Evolutionary conservation across 2,888 invertebrate genomes (phyloP).

Genomic region (Brachypterus glaber): DNA sequence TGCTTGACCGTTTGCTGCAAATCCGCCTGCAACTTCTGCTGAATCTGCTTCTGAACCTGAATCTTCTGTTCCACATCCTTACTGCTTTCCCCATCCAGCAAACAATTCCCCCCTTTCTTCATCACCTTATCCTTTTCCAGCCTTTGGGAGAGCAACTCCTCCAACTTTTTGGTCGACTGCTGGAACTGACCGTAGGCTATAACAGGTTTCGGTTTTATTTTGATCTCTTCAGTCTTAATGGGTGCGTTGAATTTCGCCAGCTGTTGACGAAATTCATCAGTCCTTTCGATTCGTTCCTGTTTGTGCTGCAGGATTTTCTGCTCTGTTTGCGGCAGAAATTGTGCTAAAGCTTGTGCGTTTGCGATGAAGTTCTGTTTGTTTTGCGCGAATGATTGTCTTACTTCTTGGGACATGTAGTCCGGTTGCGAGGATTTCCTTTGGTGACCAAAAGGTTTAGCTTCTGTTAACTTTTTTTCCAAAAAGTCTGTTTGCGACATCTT

Average conservation of each 20-base stretch:
- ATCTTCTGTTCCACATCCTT: conserved; percentile 38
- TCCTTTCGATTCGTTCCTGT: conserved; percentile 16
- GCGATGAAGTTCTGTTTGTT: conserved; percentile 31
- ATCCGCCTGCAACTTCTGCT: conserved; percentile 42
- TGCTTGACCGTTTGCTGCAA: conserved; percentile 42
- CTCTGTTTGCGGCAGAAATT: conserved; percentile 36
- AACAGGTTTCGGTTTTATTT: conserved; percentile 28
- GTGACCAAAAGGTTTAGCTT: conserved; percentile 27
- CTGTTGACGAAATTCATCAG: conserved; percentile 19
- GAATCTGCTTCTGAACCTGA: conserved; percentile 39
- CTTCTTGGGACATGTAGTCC: conserved; percentile 25
- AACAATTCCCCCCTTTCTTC: conserved; percentile 30
- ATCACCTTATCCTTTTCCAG: conserved; percentile 35
- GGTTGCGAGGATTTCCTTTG: conserved; percentile 35
- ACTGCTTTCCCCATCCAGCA: conserved; percentile 31
- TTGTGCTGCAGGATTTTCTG: conserved; percentile 30
- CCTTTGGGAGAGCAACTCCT: conserved; percentile 39
- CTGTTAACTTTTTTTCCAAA: conserved; percentile 23
- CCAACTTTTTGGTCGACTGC: conserved; percentile 41
- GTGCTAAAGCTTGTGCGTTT: conserved; percentile 38
- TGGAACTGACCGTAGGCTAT: conserved; percentile 38
- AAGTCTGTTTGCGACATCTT: conserved; percentile 38
- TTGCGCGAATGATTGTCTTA: conserved; percentile 24
- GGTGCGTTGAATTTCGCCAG: conserved; percentile 18
- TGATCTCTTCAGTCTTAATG: conserved; percentile 26